Evolutionary conservation across 2,113 vertebrate species (phyloP).

Genomic region (Scartelaos histophorus): DNA sequence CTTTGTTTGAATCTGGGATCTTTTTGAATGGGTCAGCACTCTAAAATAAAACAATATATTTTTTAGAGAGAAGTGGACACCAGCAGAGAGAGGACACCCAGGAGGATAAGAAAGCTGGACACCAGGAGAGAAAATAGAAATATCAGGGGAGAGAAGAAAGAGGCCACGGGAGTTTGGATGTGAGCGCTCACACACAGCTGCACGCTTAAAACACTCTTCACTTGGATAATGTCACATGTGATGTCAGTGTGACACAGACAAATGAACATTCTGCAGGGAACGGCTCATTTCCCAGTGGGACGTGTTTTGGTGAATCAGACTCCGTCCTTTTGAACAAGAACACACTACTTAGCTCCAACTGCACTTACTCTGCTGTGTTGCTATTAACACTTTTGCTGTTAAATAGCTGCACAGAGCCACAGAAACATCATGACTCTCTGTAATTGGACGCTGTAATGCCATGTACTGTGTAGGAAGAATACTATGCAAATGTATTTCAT

Average conservation of each 20-base stretch:
- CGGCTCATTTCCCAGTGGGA: neutral
- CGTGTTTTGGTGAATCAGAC: neutral
- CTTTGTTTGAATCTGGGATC: neutral
- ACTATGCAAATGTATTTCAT: too few species aligned
- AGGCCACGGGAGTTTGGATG: neutral
- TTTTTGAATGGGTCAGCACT: slow-evolving; percentile 22
- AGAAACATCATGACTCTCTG: neutral
- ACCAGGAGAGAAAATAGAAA: slow-evolving; percentile 25
- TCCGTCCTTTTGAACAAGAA: slow-evolving; percentile 1
- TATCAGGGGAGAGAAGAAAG: slow-evolving; percentile 11
- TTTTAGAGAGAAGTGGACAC: neutral
- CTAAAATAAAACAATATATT: slow-evolving; percentile 2
- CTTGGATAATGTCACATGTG: slow-evolving; percentile 22
- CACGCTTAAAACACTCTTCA: slow-evolving; percentile 26
- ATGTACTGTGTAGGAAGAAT: neutral
- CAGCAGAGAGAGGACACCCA: slow-evolving; percentile 25
- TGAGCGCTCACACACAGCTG: slow-evolving; percentile 9
- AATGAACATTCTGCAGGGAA: slow-evolving; percentile 10
- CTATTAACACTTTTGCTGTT: neutral
- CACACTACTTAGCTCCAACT: neutral
- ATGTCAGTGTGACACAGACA: slow-evolving; percentile 12
- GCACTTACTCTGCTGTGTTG: neutral
- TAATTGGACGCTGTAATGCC: neutral
- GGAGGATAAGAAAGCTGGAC: slow-evolving; percentile 21
- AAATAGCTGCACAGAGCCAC: neutral